Evolutionary conservation across 2,888 invertebrate genomes (phyloP).

Genomic region (Drosophila nr. perissopoda): DNA sequence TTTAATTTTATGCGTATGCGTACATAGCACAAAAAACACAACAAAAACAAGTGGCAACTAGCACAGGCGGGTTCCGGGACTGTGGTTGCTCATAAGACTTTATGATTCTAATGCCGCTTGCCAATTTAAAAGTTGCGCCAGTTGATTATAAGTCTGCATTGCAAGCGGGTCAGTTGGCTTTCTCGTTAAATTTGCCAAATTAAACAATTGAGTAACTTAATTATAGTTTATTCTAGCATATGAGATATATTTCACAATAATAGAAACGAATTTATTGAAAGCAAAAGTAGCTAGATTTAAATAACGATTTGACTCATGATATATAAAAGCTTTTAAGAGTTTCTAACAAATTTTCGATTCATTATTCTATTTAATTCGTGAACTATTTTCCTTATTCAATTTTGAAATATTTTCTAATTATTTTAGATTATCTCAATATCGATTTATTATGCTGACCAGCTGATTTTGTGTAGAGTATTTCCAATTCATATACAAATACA

Average conservation of each 20-base stretch:
- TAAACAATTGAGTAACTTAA: neutral
- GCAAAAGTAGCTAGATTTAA: neutral
- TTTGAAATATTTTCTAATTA: neutral
- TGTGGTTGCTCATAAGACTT: constrained; percentile 40
- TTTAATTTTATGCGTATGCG: constrained; percentile 67
- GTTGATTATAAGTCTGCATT: constrained; percentile 43
- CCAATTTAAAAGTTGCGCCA: constrained; percentile 57
- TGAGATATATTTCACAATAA: neutral
- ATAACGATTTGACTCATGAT: neutral
- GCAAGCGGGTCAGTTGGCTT: constrained; percentile 3
- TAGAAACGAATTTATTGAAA: fast-evolving
- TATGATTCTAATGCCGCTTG: constrained; percentile 61
- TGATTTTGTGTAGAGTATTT: constrained; percentile 28
- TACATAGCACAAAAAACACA: neutral
- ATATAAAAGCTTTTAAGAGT: neutral
- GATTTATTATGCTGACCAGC: neutral
- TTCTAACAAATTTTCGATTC: neutral
- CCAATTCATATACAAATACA: neutral
- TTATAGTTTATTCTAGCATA: neutral
- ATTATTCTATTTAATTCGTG: fast-evolving
- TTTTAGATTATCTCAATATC: neutral
- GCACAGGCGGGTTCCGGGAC: neutral
- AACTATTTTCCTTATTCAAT: fast-evolving
- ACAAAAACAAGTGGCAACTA: constrained; percentile 40
- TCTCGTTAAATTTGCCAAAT: neutral